Conservation (phyloP, 2,113 vertebrate species). For the Mobula hypostoma region DNA sequence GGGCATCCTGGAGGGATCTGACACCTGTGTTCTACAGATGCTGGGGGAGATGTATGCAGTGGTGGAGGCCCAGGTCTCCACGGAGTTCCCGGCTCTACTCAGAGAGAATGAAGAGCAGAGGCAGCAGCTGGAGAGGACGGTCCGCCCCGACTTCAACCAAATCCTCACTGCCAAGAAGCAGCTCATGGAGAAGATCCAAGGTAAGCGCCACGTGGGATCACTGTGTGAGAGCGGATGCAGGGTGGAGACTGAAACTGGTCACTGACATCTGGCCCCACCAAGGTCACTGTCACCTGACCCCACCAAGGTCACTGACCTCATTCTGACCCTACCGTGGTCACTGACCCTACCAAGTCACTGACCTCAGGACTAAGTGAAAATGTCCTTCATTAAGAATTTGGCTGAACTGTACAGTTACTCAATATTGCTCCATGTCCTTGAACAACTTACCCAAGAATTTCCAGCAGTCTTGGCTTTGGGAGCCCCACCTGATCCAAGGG, state of each 20-base stretch:
- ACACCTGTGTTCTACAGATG: background rate
- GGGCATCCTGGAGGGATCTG: background rate
- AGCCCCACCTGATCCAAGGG: background rate
- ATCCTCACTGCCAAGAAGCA: slow-evolving; percentile 32
- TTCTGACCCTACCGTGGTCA: too few species aligned
- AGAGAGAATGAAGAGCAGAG: background rate
- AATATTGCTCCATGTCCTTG: background rate
- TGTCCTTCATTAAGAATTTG: too few species aligned
- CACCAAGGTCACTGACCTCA: too few species aligned
- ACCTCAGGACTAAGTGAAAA: too few species aligned
- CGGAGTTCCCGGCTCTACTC: background rate
- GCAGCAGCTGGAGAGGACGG: background rate
- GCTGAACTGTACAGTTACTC: background rate
- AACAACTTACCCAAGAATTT: too few species aligned
- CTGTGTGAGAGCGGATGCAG: background rate
- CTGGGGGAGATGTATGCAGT: background rate
- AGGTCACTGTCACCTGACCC: too few species aligned
- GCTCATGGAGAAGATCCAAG: background rate
- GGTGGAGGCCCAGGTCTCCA: background rate
- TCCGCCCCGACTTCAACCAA: background rate
- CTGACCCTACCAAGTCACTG: too few species aligned
- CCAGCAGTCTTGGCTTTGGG: background rate
- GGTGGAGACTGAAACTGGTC: too few species aligned
- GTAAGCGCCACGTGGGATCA: background rate
- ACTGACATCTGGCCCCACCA: background rate